Base-by-base conservation (phyloP, 37 sponge, comb jelly and placozoan species). In the Beroe ovata region DNA sequence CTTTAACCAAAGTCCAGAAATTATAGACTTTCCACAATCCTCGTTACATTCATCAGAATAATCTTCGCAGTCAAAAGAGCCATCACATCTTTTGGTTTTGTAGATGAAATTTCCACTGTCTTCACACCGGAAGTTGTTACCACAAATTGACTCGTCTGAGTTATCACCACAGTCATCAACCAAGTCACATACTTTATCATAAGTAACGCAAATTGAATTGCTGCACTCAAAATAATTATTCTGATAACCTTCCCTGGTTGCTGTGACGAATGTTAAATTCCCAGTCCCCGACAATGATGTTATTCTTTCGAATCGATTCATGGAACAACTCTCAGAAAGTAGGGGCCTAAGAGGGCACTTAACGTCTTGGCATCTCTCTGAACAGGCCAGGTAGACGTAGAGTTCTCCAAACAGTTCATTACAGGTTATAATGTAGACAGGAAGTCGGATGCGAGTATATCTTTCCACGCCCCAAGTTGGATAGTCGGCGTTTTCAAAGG, bases 91-190 rank as follows among this genome's bases (percentile, higher is more conserved):
- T 18, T 62, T 23, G n/a, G 4, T 16, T 18, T 28, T 6, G 26
- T 23, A 62, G 8, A 62, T 62, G 4, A 62, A 62, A 29, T 62
- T 62, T 62, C 26, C 23, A 18, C 28, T 62, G 63, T 18, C 26
- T 62, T 62, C n/a, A 29, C 63, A 62, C 4, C 21, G 11, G 4
- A n/a, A 29, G 8, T 18, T 6, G n/a, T 62, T 62, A 16, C 3
- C 6, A 18, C 63, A 62, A 29, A 6, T 62, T 8, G 21, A 4
- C 23, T 62, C 63, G n/a, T 62, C 63, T 6, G 63, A 62, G 28
- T 28, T 62, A 62, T 62, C 63, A 16, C 63, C 63, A 62, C 63
- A 62, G 63, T 62, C 63, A 62, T 62, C 26, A 4, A 62, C 63
- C 21, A 62, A 29, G 26, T 62, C 63, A 62, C 63, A 62, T 28